A percentile compares a stretch with the other conserved stretches of the same genome.
These are phyloP conservation scores for Gallinago jamesoni DNA, from an alignment of 2,113 vertebrate genomes.

Conservation along the genomic window DNA sequence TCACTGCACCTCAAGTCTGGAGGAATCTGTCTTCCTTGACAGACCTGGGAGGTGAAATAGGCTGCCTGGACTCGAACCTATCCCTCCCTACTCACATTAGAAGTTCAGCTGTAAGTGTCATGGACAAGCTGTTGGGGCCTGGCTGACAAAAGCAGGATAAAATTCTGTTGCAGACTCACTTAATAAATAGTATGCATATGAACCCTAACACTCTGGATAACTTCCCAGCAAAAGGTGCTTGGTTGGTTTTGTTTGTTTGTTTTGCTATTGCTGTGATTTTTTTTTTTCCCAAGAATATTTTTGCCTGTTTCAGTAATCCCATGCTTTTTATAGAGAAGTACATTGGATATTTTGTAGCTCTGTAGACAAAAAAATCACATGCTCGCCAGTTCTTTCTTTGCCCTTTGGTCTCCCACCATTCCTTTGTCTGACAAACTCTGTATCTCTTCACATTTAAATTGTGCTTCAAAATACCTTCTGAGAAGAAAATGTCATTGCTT, in stretches of 20 bases:
- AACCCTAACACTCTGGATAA: not conserved
- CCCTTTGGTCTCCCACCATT: not conserved
- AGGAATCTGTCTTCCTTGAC: not conserved
- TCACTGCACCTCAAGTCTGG: not conserved
- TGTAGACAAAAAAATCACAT: not conserved
- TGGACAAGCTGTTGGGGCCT: fast-evolving
- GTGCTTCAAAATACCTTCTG: not conserved
- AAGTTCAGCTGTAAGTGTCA: not conserved
- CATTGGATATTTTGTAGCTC: not conserved
- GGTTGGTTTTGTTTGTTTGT: too few species aligned
- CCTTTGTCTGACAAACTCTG: not conserved
- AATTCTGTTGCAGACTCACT: not conserved
- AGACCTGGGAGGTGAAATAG: fast-evolving
- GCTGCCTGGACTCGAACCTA: not conserved
- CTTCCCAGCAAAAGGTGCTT: not conserved
- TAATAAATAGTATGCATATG: not conserved
- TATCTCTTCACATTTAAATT: not conserved
- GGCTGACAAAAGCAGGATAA: not conserved
- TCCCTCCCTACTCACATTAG: not conserved
- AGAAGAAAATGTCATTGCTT: not conserved
- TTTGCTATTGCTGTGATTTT: not conserved
- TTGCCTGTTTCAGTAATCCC: not conserved
- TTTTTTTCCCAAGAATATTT: not conserved
- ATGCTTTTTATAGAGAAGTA: not conserved
- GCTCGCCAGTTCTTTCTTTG: not conserved